Conservation (phyloP, 1,140 invertebrate genomes). For the Alviniconcha marisindica region DNA sequence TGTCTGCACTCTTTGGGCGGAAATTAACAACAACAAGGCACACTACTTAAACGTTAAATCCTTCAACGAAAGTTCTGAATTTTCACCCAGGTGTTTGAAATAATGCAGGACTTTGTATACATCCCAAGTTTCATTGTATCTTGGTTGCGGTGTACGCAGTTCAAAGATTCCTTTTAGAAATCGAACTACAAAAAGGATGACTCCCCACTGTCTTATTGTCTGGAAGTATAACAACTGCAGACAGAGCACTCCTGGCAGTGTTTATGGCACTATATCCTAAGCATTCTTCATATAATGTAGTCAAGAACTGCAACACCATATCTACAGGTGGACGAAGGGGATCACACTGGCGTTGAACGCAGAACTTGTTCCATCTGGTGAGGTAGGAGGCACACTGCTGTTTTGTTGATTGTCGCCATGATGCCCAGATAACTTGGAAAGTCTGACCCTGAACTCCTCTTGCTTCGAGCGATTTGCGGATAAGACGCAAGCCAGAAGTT, state of each 20-base stretch:
- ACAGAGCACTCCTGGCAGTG: constrained; percentile 41
- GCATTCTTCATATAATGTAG: constrained; percentile 30
- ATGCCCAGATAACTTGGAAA: constrained; percentile 39
- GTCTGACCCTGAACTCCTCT: constrained; percentile 39
- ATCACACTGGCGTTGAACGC: constrained; percentile 35
- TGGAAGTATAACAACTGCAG: constrained; percentile 12
- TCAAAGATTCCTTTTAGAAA: neutral
- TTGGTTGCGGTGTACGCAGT: neutral
- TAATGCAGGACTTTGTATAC: neutral
- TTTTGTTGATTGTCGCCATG: constrained; percentile 41
- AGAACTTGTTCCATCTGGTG: constrained; percentile 42
- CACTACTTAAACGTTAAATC: neutral
- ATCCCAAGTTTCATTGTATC: constrained; percentile 14
- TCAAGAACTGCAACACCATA: constrained; percentile 40
- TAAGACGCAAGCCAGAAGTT: neutral
- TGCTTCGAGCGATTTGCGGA: neutral
- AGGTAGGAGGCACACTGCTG: constrained; percentile 47
- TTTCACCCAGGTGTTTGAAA: neutral
- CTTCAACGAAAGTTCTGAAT: neutral
- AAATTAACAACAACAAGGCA: neutral
- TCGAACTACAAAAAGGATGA: neutral
- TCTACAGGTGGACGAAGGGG: constrained; percentile 39
- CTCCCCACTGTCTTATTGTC: constrained; percentile 25
- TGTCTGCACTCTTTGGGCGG: neutral
- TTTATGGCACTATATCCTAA: constrained; percentile 42